A percentile compares a stretch with the other conserved stretches of the same genome.
These are phyloP conservation scores for Paramisgurnus dabryanus DNA, from an alignment of 2,113 vertebrate genomes.

Conservation along the genomic window DNA sequence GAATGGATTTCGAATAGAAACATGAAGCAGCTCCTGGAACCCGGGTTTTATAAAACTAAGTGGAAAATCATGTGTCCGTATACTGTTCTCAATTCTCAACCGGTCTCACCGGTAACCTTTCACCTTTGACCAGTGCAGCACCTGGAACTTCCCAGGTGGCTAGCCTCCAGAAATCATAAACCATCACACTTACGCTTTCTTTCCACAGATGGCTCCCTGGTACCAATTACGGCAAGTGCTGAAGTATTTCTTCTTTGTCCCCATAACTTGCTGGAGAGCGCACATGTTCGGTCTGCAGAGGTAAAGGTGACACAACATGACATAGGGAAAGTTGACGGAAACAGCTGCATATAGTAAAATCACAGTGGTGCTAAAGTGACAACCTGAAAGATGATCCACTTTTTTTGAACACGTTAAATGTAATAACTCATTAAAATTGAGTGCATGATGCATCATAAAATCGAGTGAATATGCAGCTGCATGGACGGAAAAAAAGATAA, in stretches of 20 bases:
- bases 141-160: slow-evolving; percentile 51
- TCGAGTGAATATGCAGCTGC: too few relatives aligned
- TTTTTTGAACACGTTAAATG: too few relatives aligned
- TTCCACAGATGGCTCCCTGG: slow-evolving; percentile 91
- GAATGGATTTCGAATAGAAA: neutral
- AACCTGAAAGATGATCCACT: too few relatives aligned
- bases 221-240: slow-evolving; percentile 98
- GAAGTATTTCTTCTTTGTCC: slow-evolving; percentile 97
- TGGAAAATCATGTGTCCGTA: slow-evolving; percentile 10
- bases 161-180: slow-evolving; percentile 42
- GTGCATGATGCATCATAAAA: too few relatives aligned
- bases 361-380: too few relatives aligned
- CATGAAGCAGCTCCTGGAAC: neutral
- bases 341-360: neutral
- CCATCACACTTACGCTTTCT: slow-evolving; percentile 89
- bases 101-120: slow-evolving; percentile 40
- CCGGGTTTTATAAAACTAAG: neutral
- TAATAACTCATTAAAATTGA: too few relatives aligned
- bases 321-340: neutral
- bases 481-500: too few relatives aligned
- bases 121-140: slow-evolving; percentile 62
- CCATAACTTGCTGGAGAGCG: slow-evolving; percentile 93
- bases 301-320: slow-evolving; percentile 28
- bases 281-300: slow-evolving; percentile 88
- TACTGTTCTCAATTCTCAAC: neutral